Evolutionary conservation across 1,140 invertebrate species (phyloP), one percentile per base, ranked within the genome.

Genomic region (Wasmannia auropunctata): DNA sequence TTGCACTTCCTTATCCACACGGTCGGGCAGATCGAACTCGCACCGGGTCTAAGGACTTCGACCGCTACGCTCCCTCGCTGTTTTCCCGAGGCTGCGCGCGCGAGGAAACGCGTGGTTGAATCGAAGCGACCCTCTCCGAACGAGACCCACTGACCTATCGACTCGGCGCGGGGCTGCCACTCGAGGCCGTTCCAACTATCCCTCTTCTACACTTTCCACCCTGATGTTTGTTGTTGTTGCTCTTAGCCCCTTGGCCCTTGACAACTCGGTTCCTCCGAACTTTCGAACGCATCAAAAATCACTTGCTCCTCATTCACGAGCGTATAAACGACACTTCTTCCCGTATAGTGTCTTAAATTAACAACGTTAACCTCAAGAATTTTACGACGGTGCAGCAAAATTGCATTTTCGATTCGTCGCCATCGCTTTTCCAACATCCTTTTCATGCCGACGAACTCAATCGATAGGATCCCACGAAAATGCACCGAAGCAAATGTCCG

Each of bases 141-240:
- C 91, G 90, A 94, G 93, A 91, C 94, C 94, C 91, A 94, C 94
- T 95, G 94, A 95, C 95, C 95, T 94, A 95, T 94, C 94, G 94
- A 94, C 94, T 95, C 93, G 91, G 86, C 90, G 88, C n/a, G n/a
- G n/a, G 34, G 80, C 67, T 51, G 84, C 87, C 58, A 83, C 56
- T 69, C 70, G 84, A 76, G 56, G 34, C 74, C 46, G 58, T 58
- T 69, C 56, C 58, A 67, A 86, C 67, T 65, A 58, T 56, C 84
- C 54, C 63, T 76, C 69, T 72, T 74, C 54, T 56, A 56, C 51
- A 72, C 51, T 60, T 60, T 74, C 37, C 37, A 46, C 28, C 67
- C 28, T 46, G 28, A 83, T 83, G 67, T 83, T 83, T 83, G 51
- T 83, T 83, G 51, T 81, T 28, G 51, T 74, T 34, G 51, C 51